Conservation (phyloP, 2,888 invertebrate species). For the Fragum fragum region DNA sequence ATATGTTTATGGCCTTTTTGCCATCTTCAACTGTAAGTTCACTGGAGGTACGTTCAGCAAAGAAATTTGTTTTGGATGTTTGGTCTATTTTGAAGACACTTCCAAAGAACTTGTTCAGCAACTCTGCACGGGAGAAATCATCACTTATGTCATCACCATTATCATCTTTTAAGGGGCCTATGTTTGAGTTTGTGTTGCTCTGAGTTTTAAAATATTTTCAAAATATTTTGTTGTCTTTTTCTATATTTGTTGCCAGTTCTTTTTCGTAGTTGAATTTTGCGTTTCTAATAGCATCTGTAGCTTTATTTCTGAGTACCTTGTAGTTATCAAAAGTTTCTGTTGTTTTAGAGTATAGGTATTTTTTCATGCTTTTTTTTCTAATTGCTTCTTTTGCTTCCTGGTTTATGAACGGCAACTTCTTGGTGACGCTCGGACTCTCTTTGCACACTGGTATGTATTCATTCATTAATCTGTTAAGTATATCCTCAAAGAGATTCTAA, state of each 20-base stretch:
- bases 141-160: too few species aligned
- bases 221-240: background rate
- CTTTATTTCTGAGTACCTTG: background rate
- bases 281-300: background rate
- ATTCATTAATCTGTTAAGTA: too few species aligned
- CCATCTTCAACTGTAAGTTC: too few species aligned
- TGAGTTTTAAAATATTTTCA: background rate
- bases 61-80: too few species aligned
- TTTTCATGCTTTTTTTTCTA: background rate
- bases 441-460: too few species aligned
- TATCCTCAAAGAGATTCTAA: background rate
- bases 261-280: slow-evolving; percentile 16
- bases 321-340: background rate
- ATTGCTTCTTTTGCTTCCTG: background rate
- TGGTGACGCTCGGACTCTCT: too few species aligned
- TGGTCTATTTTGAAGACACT: too few species aligned
- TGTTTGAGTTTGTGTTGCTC: background rate
- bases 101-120: too few species aligned
- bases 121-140: too few species aligned
- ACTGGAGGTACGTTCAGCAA: too few species aligned
- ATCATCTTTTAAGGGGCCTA: too few species aligned
- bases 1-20: too few species aligned
- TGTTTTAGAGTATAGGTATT: slow-evolving; percentile 1
- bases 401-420: background rate
- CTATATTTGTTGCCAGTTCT: background rate